phyloP scores from a whole-genome alignment of 1,140 invertebrate species.

The Pseudomyrmex flavicornis region DNA sequence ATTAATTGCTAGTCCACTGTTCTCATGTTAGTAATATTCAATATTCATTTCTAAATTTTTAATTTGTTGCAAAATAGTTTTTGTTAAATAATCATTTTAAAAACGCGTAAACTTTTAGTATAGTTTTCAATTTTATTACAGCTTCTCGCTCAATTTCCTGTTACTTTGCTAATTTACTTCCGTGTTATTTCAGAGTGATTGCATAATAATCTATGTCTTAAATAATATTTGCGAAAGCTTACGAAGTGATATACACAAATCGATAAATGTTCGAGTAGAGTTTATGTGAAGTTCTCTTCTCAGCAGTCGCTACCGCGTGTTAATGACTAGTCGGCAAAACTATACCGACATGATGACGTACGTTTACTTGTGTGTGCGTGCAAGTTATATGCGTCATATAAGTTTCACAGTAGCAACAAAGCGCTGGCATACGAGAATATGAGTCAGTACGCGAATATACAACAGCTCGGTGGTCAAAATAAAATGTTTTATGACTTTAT shows the following conservation, averaged over 20 bases:
- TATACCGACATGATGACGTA: slow-evolving; percentile 27
- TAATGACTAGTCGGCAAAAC: slow-evolving; percentile 65
- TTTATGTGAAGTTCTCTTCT: neutral
- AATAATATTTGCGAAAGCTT: neutral
- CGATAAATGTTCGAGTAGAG: neutral
- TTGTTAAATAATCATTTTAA: too few species aligned
- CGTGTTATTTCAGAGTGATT: neutral
- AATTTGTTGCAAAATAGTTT: too few species aligned
- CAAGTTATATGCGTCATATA: slow-evolving; percentile 37
- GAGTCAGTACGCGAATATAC: slow-evolving; percentile 45
- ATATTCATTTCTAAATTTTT: too few species aligned
- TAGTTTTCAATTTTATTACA: too few species aligned
- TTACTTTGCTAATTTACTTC: neutral
- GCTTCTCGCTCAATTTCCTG: neutral
- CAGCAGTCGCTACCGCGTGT: neutral
- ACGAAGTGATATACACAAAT: neutral
- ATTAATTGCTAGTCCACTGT: neutral
- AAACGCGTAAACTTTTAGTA: too few species aligned
- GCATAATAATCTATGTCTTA: neutral
- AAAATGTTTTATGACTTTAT: slow-evolving; percentile 19
- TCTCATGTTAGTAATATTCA: neutral
- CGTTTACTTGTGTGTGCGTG: neutral
- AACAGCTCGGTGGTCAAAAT: neutral
- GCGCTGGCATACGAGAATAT: slow-evolving; percentile 23
- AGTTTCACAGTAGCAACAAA: slow-evolving; percentile 54